Evolutionary conservation across 1,140 invertebrate species (phyloP).

Genomic region (Ceratoteleas bidentatus): DNA sequence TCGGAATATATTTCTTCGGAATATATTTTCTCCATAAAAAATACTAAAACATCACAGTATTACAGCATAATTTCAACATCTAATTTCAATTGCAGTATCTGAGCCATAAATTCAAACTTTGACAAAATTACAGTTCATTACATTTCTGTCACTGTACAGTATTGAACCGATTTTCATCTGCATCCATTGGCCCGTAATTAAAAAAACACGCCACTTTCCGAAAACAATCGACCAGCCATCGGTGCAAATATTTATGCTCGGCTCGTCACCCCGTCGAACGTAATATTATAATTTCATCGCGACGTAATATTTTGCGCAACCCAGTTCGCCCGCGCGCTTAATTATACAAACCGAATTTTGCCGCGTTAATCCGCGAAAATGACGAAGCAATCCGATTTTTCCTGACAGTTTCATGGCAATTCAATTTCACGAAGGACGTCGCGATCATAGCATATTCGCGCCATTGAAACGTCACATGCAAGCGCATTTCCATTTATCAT

Average conservation of each 20-base stretch:
- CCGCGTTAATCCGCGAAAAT: conserved; percentile 54
- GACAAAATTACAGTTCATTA: no score
- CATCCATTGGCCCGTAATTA: no score
- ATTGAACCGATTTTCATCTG: no score
- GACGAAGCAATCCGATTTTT: conserved; percentile 58
- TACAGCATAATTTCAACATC: no score
- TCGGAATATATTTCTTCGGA: no score
- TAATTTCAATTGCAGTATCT: no score
- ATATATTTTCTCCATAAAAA: no score
- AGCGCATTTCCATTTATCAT: conserved; percentile 66
- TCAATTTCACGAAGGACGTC: conserved; percentile 58
- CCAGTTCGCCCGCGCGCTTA: conserved; percentile 43
- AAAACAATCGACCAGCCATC: no score
- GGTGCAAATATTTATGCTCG: conserved; percentile 14
- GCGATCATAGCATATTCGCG: conserved; percentile 54
- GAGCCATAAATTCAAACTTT: no score
- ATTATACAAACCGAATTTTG: conserved; percentile 57
- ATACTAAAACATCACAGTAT: no score
- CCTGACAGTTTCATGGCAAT: conserved; percentile 58
- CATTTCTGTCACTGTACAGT: no score
- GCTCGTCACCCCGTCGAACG: neutral
- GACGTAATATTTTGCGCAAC: conserved; percentile 19
- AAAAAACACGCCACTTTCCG: no score
- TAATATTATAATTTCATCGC: conserved; percentile 22
- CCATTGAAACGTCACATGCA: conserved; percentile 65